Evolutionary conservation across 2,113 vertebrate species (phyloP).

Genomic region (Tragulus kanchil): DNA sequence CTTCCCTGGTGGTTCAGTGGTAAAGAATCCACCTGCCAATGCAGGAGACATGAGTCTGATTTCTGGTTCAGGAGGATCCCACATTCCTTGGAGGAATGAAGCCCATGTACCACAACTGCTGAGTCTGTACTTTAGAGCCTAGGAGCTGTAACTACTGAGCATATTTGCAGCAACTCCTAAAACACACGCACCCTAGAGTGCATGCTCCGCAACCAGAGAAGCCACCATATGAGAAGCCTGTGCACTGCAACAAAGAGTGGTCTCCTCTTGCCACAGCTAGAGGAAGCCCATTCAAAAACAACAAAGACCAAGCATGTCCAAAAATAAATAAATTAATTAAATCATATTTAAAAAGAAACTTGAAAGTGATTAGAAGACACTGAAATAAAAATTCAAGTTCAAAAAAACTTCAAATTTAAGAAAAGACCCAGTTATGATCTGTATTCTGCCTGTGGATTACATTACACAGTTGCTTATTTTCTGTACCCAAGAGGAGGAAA

Average conservation of each 20-base stretch:
- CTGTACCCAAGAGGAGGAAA: background rate
- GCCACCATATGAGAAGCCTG: background rate
- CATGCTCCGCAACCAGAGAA: background rate
- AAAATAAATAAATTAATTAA: background rate
- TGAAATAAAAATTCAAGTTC: background rate
- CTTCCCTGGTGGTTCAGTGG: background rate
- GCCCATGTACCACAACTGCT: background rate
- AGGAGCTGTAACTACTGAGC: background rate
- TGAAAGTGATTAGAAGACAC: background rate
- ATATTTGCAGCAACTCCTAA: background rate
- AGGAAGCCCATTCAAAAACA: background rate
- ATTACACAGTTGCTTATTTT: constrained; percentile 1
- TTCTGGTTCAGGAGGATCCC: background rate
- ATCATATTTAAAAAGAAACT: background rate
- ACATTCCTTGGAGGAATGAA: background rate
- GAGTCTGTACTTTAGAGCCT: background rate
- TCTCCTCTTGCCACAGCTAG: background rate
- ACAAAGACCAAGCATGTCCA: background rate
- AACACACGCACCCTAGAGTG: background rate
- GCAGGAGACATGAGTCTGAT: background rate
- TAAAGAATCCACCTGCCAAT: background rate
- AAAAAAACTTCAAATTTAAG: background rate
- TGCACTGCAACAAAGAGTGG: background rate
- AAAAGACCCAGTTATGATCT: background rate
- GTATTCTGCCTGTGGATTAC: background rate